These are phyloP conservation scores for Caloenas nicobarica DNA, from an alignment of 2,113 vertebrate species.

Conservation along the genomic window DNA sequence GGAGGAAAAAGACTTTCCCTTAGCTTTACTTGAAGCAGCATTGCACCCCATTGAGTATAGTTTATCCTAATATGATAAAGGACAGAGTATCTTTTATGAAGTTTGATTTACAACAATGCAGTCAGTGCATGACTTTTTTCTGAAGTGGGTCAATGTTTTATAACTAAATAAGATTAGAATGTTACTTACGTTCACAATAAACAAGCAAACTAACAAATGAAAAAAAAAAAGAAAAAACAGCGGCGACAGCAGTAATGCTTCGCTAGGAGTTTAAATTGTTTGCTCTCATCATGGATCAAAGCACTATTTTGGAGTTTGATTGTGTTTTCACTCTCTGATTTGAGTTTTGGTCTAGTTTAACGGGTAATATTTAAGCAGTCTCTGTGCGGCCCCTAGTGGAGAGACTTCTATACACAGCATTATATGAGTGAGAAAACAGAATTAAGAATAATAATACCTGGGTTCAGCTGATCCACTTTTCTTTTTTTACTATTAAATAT, in stretches of 20 bases:
- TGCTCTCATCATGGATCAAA: background rate
- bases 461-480: background rate
- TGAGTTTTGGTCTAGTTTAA: background rate
- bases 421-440: background rate
- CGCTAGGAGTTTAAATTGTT: background rate
- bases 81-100: background rate
- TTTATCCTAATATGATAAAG: background rate
- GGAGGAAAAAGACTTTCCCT: background rate
- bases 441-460: background rate
- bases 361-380: background rate
- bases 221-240: background rate
- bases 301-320: background rate
- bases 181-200: background rate
- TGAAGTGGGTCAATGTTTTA: background rate
- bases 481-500: background rate
- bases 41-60: background rate
- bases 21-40: background rate
- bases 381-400: conserved; percentile 22
- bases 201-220: background rate
- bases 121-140: background rate
- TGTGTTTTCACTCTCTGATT: background rate
- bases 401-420: background rate
- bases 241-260: background rate
- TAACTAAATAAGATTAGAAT: background rate
- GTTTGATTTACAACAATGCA: background rate